phyloP scores from a whole-genome alignment of 2,888 invertebrate genomes.

The Pinctada fucata region DNA sequence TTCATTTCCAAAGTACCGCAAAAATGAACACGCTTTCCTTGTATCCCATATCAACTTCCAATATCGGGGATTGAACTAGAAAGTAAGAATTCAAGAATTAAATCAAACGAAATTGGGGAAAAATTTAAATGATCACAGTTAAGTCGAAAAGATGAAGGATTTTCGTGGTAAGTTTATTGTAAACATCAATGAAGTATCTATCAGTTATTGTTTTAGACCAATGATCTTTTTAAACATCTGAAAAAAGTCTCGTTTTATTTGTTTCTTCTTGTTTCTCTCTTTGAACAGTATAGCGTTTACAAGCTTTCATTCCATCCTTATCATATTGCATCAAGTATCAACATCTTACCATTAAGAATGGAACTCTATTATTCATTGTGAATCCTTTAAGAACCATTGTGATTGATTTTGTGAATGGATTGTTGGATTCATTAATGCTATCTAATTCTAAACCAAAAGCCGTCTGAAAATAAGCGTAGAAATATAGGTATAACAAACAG shows the following conservation, averaged over 20 bases:
- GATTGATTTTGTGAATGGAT: background rate
- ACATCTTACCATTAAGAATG: background rate
- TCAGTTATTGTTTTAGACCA: no score
- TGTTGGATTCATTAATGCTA: background rate
- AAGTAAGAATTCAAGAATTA: background rate
- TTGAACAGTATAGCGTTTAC: no score
- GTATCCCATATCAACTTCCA: slow-evolving; percentile 13
- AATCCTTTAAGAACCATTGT: slow-evolving; percentile 4
- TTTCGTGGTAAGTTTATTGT: no score
- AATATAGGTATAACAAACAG: no score
- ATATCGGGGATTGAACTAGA: slow-evolving; percentile 11
- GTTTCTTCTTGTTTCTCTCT: no score
- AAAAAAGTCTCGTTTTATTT: no score
- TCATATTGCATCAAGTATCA: no score
- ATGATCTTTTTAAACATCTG: no score
- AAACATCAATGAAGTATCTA: no score
- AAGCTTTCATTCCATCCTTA: no score
- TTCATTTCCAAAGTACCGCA: slow-evolving; percentile 4
- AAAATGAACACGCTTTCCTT: slow-evolving; percentile 1
- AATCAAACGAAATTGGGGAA: no score
- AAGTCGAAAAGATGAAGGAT: no score
- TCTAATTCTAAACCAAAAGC: slow-evolving; percentile 2
- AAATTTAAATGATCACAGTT: background rate
- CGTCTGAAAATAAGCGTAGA: background rate
- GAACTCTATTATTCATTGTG: slow-evolving; percentile 11